Conservation (phyloP, 2,113 vertebrate species). For the Antidorcas marsupialis region DNA sequence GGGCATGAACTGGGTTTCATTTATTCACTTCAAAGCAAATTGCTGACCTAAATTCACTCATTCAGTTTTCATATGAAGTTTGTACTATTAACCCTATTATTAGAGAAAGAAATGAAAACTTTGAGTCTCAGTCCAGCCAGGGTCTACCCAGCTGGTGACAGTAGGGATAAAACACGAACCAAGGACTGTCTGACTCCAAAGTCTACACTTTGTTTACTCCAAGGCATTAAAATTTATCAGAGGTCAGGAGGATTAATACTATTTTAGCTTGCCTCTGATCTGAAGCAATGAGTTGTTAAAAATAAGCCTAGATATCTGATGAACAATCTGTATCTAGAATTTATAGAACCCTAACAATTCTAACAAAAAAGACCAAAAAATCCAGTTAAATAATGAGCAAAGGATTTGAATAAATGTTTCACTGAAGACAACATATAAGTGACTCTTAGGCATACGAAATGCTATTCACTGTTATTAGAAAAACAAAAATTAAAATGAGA, state of each 20-base stretch:
- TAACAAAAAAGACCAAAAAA: not conserved
- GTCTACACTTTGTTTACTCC: fast-evolving
- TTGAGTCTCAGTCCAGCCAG: not conserved
- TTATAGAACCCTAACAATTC: not conserved
- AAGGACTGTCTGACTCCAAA: not conserved
- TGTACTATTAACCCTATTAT: not conserved
- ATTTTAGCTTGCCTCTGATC: not conserved
- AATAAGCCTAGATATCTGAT: not conserved
- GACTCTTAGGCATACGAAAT: not conserved
- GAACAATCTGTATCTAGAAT: not conserved
- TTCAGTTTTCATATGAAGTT: not conserved
- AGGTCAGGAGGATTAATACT: not conserved
- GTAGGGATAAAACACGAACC: not conserved
- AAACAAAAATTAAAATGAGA: not conserved
- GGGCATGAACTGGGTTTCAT: not conserved
- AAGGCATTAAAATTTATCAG: not conserved
- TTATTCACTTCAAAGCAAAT: not conserved
- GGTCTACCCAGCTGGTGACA: not conserved
- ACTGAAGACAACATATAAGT: not conserved
- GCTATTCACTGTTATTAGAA: not conserved
- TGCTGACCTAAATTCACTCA: not conserved
- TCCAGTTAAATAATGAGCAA: not conserved
- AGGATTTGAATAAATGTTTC: not conserved
- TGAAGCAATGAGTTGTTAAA: not conserved
- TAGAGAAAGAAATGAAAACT: not conserved